A percentile compares a stretch with the other conserved stretches of the same genome.
Conservation (phyloP, 2,888 invertebrate genomes). For the Helleia helle region DNA sequence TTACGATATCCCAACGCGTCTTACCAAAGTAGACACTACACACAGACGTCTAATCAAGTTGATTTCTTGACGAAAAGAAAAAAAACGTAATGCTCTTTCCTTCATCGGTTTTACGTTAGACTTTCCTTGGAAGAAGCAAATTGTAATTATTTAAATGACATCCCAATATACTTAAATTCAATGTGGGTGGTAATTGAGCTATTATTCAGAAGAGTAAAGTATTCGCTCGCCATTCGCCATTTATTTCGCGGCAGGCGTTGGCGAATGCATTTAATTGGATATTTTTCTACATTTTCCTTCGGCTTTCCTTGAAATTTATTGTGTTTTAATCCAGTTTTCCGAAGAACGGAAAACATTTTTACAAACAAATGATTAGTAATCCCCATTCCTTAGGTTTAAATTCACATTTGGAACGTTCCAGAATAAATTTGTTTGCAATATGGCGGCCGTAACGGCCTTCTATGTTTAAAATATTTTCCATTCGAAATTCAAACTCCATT, state of each 20-base stretch:
- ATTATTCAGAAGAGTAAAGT: constrained; percentile 26
- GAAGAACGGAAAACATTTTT: constrained; percentile 15
- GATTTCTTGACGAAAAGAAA: too few species aligned
- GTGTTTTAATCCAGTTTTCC: constrained; percentile 25
- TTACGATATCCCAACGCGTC: too few species aligned
- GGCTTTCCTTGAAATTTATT: constrained; percentile 30
- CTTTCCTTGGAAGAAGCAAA: not conserved
- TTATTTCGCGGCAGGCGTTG: constrained; percentile 29
- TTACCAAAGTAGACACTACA: too few species aligned
- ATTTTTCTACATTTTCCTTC: constrained; percentile 27
- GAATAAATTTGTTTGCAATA: not conserved
- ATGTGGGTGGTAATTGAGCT: constrained; percentile 19
- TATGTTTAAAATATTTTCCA: not conserved
- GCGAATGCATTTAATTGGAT: constrained; percentile 37
- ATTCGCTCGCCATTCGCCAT: constrained; percentile 25
- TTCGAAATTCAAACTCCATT: not conserved
- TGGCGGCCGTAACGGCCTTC: not conserved
- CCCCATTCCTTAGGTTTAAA: constrained; percentile 4
- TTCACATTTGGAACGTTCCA: not conserved
- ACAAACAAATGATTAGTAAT: constrained; percentile 9
- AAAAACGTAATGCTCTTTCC: too few species aligned
- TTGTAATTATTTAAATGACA: constrained; percentile 9
- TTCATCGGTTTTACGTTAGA: not conserved
- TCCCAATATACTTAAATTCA: constrained; percentile 11
- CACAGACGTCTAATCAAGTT: too few species aligned